phyloP scores from a whole-genome alignment of 1,140 invertebrate genomes.

The Rhagoletis pomonella region DNA sequence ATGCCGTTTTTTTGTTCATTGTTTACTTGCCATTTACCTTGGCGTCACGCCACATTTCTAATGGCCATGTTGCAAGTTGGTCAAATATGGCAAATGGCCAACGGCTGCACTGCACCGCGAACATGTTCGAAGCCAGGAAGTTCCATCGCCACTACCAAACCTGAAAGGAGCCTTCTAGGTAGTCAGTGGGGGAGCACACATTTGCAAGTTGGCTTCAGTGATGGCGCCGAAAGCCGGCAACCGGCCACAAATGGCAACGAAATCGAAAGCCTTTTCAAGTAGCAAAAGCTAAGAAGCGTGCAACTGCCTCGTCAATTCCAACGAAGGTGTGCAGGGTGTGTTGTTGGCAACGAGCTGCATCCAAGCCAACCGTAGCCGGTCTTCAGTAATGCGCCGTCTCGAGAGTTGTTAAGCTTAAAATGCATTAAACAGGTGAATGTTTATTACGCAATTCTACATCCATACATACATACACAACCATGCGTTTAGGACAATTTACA shows the following conservation, averaged over 20 bases:
- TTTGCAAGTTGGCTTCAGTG: slow-evolving; percentile 6
- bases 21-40: slow-evolving; percentile 54
- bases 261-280: slow-evolving; percentile 61
- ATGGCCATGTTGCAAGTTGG: slow-evolving; percentile 30
- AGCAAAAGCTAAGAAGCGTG: slow-evolving; percentile 38
- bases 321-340: slow-evolving; percentile 15
- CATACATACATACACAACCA: not conserved
- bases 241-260: slow-evolving; percentile 67
- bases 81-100: slow-evolving; percentile 53
- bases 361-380: slow-evolving; percentile 1
- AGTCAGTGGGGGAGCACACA: not conserved
- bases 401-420: not conserved
- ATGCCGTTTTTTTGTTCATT: slow-evolving; percentile 23
- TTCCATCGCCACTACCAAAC: not conserved
- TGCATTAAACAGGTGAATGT: too few relatives aligned
- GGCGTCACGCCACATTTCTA: not conserved
- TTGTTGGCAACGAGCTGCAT: slow-evolving; percentile 14
- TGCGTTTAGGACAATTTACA: not conserved
- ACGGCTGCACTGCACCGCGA: slow-evolving; percentile 20
- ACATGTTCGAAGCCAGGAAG: slow-evolving; percentile 15
- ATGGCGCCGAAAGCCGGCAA: slow-evolving; percentile 57
- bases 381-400: slow-evolving; percentile 25
- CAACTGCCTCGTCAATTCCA: slow-evolving; percentile 13
- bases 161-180: not conserved
- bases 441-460: too few relatives aligned